These are phyloP conservation scores for Acheta domesticus DNA, from an alignment of 2,888 invertebrate genomes.

Conservation along the genomic window DNA sequence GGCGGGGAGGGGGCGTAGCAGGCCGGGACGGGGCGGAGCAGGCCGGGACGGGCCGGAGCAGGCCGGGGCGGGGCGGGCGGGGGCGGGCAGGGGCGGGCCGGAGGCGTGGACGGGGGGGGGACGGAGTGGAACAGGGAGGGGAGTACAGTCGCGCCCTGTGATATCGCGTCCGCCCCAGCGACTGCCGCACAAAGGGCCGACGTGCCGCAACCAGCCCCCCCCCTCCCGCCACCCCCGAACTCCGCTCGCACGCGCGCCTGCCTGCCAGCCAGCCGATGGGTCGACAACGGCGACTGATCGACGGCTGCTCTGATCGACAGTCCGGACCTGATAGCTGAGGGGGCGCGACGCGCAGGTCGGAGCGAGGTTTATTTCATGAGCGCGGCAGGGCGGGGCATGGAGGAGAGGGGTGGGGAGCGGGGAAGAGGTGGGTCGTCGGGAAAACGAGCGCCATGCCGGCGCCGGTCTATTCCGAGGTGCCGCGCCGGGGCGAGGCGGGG, in stretches of 20 bases:
- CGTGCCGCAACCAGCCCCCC: too few relatives aligned
- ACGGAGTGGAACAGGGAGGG: too few relatives aligned
- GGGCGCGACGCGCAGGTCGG: not conserved
- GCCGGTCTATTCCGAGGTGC: not conserved
- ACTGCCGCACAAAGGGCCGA: too few relatives aligned
- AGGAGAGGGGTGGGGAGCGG: not conserved
- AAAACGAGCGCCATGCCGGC: not conserved
- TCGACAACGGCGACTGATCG: not conserved
- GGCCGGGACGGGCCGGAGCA: too few relatives aligned
- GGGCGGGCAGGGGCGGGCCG: too few relatives aligned
- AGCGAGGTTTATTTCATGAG: not conserved
- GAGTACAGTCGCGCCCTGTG: too few relatives aligned
- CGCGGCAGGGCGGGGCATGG: not conserved
- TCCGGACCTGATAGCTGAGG: not conserved
- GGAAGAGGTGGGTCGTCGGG: not conserved
- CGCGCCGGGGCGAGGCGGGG: not conserved
- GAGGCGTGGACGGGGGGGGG: too few relatives aligned
- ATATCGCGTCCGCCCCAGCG: too few relatives aligned
- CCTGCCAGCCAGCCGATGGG: not conserved
- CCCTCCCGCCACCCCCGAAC: too few relatives aligned
- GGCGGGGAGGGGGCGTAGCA: too few relatives aligned
- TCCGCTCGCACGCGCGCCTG: not conserved
- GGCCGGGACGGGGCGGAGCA: too few relatives aligned
- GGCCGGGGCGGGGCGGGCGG: too few relatives aligned
- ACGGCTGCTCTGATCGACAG: slow-evolving; percentile 18